These are phyloP conservation scores for Colistium nudipinnis DNA, from an alignment of 2,113 vertebrate genomes.

Conservation along the genomic window DNA sequence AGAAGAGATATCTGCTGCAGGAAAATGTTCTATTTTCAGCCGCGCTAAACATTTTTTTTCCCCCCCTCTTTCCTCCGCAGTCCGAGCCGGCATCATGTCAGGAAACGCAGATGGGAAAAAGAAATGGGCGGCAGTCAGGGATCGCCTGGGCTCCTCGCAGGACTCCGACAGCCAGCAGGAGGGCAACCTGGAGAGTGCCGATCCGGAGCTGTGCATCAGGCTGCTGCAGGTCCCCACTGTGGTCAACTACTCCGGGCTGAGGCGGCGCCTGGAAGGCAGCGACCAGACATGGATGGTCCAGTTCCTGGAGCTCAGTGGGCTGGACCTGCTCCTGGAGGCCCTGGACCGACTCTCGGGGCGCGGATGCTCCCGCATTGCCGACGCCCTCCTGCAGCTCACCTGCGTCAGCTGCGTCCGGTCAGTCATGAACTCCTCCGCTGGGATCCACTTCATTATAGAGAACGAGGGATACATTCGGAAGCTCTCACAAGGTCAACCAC, in stretches of 20 bases:
- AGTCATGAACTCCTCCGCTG: conserved; percentile 92
- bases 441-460: conserved; percentile 94
- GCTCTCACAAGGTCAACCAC: conserved; percentile 89
- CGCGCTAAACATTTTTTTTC: not conserved
- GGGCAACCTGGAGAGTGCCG: conserved; percentile 95
- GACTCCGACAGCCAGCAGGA: conserved; percentile 88
- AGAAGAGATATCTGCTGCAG: not conserved
- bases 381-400: conserved; percentile 95
- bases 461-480: conserved; percentile 95
- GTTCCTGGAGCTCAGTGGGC: conserved; percentile 93
- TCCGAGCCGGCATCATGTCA: conserved; percentile 81
- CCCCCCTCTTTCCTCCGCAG: conserved; percentile 26
- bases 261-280: conserved; percentile 91
- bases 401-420: conserved; percentile 95
- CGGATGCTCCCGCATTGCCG: conserved; percentile 91
- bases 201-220: conserved; percentile 95
- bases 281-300: conserved; percentile 95
- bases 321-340: conserved; percentile 95
- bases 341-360: conserved; percentile 92
- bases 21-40: not conserved
- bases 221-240: conserved; percentile 94
- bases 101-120: conserved; percentile 85
- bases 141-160: conserved; percentile 87
- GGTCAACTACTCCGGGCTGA: conserved; percentile 96
- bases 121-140: conserved; percentile 91